These are phyloP conservation scores for Miltochrista miniata DNA, from an alignment of 2,888 invertebrate species.

Conservation along the genomic window DNA sequence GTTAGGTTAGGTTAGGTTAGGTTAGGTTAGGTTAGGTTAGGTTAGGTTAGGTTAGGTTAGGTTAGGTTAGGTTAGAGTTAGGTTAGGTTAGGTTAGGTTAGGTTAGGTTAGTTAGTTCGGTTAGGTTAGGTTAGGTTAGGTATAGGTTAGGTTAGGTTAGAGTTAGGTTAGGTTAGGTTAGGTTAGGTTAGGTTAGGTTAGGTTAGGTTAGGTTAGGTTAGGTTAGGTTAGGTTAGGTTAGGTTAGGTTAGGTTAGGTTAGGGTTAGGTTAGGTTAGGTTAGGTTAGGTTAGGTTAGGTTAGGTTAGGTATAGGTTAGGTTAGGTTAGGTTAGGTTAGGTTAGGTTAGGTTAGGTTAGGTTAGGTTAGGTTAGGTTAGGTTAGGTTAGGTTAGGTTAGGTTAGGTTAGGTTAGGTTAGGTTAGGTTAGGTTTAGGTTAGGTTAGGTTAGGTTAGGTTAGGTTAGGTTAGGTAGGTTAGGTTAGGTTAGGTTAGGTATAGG, in stretches of 20 bases:
- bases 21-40: slow-evolving; percentile 17
- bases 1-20: slow-evolving; percentile 12
- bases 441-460: slow-evolving; percentile 23
- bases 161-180: slow-evolving; percentile 20
- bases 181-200: slow-evolving; percentile 15
- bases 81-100: slow-evolving; percentile 17
- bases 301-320: too few species aligned
- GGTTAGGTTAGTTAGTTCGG: slow-evolving; percentile 16
- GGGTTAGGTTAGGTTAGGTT: slow-evolving; percentile 19
- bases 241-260: too few species aligned
- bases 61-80: too few species aligned
- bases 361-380: slow-evolving; percentile 17
- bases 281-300: slow-evolving; percentile 17
- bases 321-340: slow-evolving; percentile 18
- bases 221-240: slow-evolving; percentile 13
- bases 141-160: too few species aligned
- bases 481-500: slow-evolving; percentile 1
- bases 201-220: slow-evolving; percentile 17
- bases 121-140: slow-evolving; percentile 17
- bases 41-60: slow-evolving; percentile 20
- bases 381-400: slow-evolving; percentile 14
- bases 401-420: background rate
- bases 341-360: slow-evolving; percentile 17
- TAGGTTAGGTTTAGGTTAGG: too few species aligned
- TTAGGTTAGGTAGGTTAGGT: too few species aligned